Evolutionary conservation across 2,113 vertebrate genomes (phyloP).

Genomic region (Prolemur simus): DNA sequence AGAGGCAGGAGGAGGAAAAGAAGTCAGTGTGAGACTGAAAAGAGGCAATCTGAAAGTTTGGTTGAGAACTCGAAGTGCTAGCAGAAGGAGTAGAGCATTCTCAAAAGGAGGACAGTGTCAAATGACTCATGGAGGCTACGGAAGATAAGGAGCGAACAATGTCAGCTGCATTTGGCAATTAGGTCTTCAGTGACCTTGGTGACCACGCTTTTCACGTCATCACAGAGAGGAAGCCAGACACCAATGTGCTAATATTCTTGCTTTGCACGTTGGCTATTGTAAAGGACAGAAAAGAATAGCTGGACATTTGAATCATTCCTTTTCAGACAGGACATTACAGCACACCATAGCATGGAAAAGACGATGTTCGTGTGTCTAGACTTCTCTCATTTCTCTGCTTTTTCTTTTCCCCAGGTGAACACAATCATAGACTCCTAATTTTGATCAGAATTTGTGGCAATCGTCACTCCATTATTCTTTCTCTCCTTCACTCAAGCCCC

Average conservation of each 20-base stretch:
- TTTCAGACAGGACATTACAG: not conserved
- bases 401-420: not conserved
- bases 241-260: not conserved
- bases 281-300: not conserved
- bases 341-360: not conserved
- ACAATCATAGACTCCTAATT: not conserved
- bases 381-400: not conserved
- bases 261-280: not conserved
- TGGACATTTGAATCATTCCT: not conserved
- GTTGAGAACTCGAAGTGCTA: not conserved
- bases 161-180: not conserved
- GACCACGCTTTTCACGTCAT: not conserved
- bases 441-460: not conserved
- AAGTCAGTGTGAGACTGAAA: not conserved
- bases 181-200: not conserved
- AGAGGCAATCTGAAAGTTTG: not conserved
- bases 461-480: not conserved
- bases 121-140: not conserved
- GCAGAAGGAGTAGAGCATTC: not conserved
- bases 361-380: not conserved
- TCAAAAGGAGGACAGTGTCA: not conserved
- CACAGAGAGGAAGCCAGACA: not conserved
- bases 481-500: not conserved
- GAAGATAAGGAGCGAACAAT: not conserved
- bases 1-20: not conserved